Evolutionary conservation across 2,888 invertebrate genomes (phyloP).

Genomic region (Saturnia pavonia): DNA sequence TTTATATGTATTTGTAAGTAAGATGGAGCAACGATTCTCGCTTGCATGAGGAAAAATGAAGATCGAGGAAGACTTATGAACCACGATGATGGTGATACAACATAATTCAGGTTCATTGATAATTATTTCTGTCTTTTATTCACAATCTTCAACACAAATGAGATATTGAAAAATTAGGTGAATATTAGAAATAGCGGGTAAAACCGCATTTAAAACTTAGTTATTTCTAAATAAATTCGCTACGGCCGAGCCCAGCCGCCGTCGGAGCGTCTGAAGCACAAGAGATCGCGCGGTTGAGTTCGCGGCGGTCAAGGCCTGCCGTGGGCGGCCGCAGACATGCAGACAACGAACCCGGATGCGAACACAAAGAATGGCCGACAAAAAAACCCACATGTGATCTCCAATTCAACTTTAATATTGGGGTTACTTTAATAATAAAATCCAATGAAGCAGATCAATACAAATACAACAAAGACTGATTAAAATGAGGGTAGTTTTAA

Average conservation of each 20-base stretch:
- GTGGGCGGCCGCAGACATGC: slow-evolving; percentile 65
- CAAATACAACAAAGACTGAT: neutral
- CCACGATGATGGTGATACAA: neutral
- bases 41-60: neutral
- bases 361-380: slow-evolving; percentile 30
- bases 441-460: neutral
- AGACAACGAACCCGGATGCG: slow-evolving; percentile 74
- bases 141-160: neutral
- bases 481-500: neutral
- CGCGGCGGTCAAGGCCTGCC: slow-evolving; percentile 70
- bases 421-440: slow-evolving; percentile 2
- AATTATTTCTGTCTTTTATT: neutral
- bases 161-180: neutral
- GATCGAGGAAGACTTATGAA: neutral
- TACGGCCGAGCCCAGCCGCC: neutral
- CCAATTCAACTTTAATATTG: neutral
- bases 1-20: neutral
- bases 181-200: neutral
- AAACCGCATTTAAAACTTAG: neutral
- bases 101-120: neutral
- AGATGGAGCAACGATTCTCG: neutral
- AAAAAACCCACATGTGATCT: slow-evolving; percentile 41
- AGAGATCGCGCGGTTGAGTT: slow-evolving; percentile 45
- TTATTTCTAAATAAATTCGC: neutral
- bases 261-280: slow-evolving; percentile 5